A percentile compares a stretch with the other conserved stretches of the same genome.
Evolutionary conservation across 1,140 invertebrate genomes (phyloP).

Genomic region (Bombus vancouverensis): DNA sequence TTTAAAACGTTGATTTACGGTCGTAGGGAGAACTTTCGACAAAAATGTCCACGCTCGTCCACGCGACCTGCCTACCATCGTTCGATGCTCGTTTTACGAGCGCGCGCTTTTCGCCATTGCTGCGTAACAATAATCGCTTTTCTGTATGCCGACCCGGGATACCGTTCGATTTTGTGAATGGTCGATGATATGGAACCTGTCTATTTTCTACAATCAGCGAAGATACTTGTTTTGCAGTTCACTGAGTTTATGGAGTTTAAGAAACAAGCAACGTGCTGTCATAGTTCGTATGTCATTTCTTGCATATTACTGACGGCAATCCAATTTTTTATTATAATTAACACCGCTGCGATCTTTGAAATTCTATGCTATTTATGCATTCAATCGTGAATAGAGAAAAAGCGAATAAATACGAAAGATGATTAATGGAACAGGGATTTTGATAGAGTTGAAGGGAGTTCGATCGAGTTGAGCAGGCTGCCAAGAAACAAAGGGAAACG

Average conservation of each 20-base stretch:
- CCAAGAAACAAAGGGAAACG: slow-evolving; percentile 2
- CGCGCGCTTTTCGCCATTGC: neutral
- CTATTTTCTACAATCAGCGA: too few relatives aligned
- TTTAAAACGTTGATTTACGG: slow-evolving; percentile 22
- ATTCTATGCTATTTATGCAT: too few relatives aligned
- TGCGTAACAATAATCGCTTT: neutral
- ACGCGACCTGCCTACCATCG: neutral
- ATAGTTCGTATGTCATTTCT: too few relatives aligned
- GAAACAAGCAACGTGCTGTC: too few relatives aligned
- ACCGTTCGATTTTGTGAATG: neutral
- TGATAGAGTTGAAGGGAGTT: neutral
- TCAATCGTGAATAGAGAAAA: too few relatives aligned
- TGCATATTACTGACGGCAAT: too few relatives aligned
- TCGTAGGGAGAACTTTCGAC: neutral
- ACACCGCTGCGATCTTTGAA: too few relatives aligned
- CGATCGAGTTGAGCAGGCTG: neutral
- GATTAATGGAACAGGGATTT: neutral
- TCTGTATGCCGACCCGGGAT: neutral
- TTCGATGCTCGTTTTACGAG: slow-evolving; percentile 7
- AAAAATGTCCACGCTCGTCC: slow-evolving; percentile 4
- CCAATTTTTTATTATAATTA: too few relatives aligned
- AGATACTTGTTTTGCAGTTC: too few relatives aligned
- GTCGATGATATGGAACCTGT: too few relatives aligned
- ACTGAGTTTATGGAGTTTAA: too few relatives aligned
- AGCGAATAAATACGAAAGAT: neutral